phyloP scores from a whole-genome alignment of 2,888 invertebrate species.

The Cheilosia vernalis region DNA sequence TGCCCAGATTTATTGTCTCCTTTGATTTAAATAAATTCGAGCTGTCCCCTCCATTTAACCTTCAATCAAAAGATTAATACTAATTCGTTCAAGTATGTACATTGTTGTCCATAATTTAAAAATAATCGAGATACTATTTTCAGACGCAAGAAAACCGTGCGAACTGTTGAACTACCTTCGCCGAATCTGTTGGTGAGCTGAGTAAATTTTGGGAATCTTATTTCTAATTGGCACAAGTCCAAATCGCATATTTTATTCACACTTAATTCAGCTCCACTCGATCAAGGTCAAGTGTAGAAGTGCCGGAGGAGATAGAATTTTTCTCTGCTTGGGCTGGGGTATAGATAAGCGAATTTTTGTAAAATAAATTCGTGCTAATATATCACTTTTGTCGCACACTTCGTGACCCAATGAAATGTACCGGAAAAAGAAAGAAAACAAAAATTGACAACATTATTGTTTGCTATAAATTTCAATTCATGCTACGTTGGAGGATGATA shows the following conservation, averaged over 20 bases:
- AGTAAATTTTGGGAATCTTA: background rate
- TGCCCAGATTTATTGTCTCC: background rate
- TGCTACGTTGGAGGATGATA: background rate
- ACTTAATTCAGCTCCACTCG: slow-evolving; percentile 9
- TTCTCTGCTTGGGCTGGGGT: background rate
- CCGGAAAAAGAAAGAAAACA: background rate
- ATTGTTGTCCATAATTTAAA: slow-evolving; percentile 8
- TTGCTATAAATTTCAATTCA: background rate
- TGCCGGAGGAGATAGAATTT: background rate
- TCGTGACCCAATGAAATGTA: slow-evolving; percentile 34
- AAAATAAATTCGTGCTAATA: slow-evolving; percentile 20
- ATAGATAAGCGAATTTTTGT: background rate
- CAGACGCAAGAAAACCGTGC: background rate
- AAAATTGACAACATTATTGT: slow-evolving; percentile 2
- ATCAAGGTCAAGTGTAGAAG: slow-evolving; percentile 49
- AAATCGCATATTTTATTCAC: slow-evolving; percentile 4
- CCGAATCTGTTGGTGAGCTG: slow-evolving; percentile 7
- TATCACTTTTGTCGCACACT: slow-evolving; percentile 21
- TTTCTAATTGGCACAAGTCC: slow-evolving; percentile 40
- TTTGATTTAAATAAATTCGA: background rate
- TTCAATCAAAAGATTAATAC: slow-evolving; percentile 6
- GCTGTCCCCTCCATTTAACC: background rate
- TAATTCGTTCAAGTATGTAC: background rate
- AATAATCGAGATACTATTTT: slow-evolving; percentile 22
- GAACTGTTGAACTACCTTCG: slow-evolving; percentile 12